Evolutionary conservation across 2,888 invertebrate species (phyloP).

Genomic region (Rosalia funebris): DNA sequence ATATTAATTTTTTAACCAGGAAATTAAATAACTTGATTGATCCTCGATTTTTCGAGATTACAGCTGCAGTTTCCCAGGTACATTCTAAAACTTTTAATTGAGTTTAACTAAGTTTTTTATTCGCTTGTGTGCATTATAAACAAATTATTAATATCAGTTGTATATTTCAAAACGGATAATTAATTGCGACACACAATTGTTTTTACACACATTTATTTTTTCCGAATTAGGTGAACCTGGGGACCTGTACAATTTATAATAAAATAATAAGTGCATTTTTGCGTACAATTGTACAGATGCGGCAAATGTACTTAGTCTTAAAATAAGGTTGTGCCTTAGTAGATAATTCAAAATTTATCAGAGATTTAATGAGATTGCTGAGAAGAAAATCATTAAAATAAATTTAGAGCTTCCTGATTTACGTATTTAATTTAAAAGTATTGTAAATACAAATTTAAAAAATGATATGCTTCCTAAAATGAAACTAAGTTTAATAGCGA

Average conservation of each 20-base stretch:
- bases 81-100: no score
- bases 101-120: no score
- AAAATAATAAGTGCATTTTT: conserved; percentile 4
- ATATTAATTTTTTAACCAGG: no score
- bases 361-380: conserved; percentile 37
- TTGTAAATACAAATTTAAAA: conserved; percentile 50
- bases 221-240: no score
- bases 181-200: no score
- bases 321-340: conserved; percentile 62
- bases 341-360: conserved; percentile 61
- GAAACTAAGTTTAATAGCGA: conserved; percentile 54
- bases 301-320: conserved; percentile 35
- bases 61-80: no score
- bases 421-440: conserved; percentile 47
- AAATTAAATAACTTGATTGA: no score
- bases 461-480: conserved; percentile 47
- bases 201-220: no score
- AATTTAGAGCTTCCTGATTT: conserved; percentile 59
- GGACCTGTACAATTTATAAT: conserved; percentile 1
- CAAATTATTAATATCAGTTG: no score
- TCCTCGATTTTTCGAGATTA: no score
- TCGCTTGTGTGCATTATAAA: no score
- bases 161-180: no score
- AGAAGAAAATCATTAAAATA: conserved; percentile 37
- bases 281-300: conserved; percentile 3